Conservation (phyloP, 2,113 vertebrate genomes). For the Cavia aperea region DNA sequence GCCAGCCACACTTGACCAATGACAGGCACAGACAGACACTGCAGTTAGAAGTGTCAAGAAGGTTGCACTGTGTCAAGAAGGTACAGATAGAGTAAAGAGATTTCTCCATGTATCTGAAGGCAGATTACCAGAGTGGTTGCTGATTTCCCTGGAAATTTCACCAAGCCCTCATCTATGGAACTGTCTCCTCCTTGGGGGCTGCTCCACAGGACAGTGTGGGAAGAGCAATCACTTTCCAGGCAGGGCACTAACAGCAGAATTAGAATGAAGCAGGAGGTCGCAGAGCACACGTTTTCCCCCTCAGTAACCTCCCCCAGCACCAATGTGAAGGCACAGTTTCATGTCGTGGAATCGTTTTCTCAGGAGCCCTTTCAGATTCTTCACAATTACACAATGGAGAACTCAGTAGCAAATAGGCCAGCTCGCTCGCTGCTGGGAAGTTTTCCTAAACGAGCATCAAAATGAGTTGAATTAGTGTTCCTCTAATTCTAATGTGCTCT, state of each 20-base stretch:
- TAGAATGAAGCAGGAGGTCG: neutral
- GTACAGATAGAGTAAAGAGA: neutral
- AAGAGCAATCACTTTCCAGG: slow-evolving; percentile 27
- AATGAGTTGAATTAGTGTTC: neutral
- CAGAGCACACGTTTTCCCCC: neutral
- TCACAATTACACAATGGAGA: neutral
- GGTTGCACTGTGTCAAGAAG: neutral
- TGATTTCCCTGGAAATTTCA: neutral
- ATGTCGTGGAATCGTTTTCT: neutral
- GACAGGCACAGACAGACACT: neutral
- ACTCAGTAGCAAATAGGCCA: neutral
- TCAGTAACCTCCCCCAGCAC: neutral
- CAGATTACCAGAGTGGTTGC: neutral
- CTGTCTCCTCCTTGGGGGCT: neutral
- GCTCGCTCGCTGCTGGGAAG: neutral
- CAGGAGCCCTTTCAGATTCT: slow-evolving; percentile 1
- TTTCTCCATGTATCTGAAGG: neutral
- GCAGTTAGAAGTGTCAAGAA: neutral
- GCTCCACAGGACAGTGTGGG: neutral
- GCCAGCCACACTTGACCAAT: neutral
- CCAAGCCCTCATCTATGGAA: neutral
- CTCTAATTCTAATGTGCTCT: neutral
- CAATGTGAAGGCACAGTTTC: slow-evolving; percentile 18
- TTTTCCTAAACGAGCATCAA: neutral
- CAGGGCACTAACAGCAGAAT: slow-evolving; percentile 24